Conservation (phyloP, 2,113 vertebrate genomes). For the Pangasianodon gigas region DNA sequence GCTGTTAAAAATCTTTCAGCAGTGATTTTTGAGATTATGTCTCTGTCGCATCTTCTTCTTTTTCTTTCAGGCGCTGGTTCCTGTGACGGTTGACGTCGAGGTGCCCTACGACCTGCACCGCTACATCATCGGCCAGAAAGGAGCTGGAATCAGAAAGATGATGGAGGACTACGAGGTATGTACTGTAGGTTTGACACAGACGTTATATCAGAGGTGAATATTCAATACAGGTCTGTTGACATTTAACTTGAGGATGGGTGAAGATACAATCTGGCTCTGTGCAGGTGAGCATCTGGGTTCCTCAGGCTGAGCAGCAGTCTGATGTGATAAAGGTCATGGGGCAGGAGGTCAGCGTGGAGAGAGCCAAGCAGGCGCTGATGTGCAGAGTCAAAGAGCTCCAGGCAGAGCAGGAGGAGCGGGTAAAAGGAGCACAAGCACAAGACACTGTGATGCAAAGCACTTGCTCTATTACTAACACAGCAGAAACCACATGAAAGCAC, state of each 20-base stretch:
- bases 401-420: conserved; percentile 80
- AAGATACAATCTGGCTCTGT: not conserved
- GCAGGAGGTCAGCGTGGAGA: conserved; percentile 73
- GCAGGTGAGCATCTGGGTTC: conserved; percentile 80
- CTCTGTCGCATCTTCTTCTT: not conserved
- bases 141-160: conserved; percentile 82
- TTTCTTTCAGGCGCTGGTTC: conserved; percentile 75
- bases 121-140: conserved; percentile 83
- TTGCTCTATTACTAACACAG: not conserved
- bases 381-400: conserved; percentile 76
- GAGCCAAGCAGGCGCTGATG: conserved; percentile 72
- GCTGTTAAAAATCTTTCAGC: not conserved
- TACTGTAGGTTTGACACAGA: not conserved
- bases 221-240: not conserved
- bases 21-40: not conserved
- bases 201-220: not conserved
- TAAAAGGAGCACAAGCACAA: conserved; percentile 47
- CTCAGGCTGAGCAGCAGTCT: conserved; percentile 76
- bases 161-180: conserved; percentile 83
- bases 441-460: not conserved
- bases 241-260: not conserved
- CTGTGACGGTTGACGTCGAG: conserved; percentile 76
- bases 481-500: not conserved
- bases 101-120: conserved; percentile 81
- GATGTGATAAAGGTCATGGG: conserved; percentile 79